These are phyloP conservation scores for Oreocharis arfaki DNA, from an alignment of 2,113 vertebrate species.

Conservation along the genomic window DNA sequence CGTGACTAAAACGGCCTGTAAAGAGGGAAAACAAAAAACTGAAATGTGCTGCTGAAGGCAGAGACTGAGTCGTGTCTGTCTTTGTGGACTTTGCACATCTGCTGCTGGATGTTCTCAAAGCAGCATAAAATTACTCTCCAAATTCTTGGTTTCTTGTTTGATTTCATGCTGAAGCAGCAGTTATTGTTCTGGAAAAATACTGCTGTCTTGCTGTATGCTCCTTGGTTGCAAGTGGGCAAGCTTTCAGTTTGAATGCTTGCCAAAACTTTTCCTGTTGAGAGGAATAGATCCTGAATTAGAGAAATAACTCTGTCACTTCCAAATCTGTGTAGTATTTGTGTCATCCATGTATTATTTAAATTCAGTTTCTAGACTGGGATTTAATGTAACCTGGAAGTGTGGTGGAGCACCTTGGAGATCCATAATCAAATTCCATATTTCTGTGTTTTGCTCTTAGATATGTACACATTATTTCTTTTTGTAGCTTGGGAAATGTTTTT, in stretches of 20 bases:
- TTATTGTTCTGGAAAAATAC: background rate
- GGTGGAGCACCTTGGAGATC: background rate
- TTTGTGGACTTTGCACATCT: background rate
- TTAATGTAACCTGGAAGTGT: background rate
- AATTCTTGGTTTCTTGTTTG: background rate
- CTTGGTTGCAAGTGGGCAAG: background rate
- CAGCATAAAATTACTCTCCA: background rate
- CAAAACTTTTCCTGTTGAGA: background rate
- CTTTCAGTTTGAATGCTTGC: background rate
- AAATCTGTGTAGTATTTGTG: background rate
- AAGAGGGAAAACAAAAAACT: background rate
- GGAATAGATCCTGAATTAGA: background rate
- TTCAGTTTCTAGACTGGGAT: background rate
- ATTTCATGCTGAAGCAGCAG: background rate
- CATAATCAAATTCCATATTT: background rate
- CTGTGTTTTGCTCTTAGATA: background rate
- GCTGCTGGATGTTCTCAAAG: background rate
- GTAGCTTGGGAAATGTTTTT: background rate
- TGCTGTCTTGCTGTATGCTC: background rate
- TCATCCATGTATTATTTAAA: background rate
- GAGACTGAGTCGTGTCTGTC: background rate
- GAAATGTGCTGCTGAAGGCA: background rate
- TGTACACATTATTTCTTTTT: background rate
- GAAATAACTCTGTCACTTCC: background rate
- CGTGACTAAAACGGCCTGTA: rapidly evolving